Conservation (phyloP, 2,888 invertebrate genomes). For the Drosophila maculinotata region DNA sequence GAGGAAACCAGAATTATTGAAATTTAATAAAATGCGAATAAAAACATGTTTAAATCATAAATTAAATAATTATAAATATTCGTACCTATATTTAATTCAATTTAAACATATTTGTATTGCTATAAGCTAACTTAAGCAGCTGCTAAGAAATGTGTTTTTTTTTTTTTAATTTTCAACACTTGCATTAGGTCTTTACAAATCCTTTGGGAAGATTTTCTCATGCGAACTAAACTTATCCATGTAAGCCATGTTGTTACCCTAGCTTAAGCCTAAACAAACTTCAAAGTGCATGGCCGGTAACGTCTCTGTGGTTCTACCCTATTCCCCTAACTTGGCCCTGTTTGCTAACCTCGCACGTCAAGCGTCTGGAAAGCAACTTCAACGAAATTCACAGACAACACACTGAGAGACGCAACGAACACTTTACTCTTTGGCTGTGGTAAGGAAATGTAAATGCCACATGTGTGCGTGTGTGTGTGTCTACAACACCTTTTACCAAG, state of each 20-base stretch:
- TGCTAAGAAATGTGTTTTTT: too few species aligned
- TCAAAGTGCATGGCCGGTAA: constrained; percentile 50
- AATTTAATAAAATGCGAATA: too few species aligned
- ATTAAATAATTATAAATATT: too few species aligned
- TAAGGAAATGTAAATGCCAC: constrained; percentile 60
- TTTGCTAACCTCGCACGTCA: constrained; percentile 32
- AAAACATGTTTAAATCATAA: too few species aligned
- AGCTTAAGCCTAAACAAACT: constrained; percentile 44
- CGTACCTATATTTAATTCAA: too few species aligned
- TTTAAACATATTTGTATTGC: too few species aligned
- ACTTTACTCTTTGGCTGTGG: constrained; percentile 57
- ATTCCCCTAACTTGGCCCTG: constrained; percentile 19
- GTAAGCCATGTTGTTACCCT: constrained; percentile 39
- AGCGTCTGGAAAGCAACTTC: constrained; percentile 49
- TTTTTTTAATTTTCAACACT: neutral
- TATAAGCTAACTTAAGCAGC: too few species aligned
- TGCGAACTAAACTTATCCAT: constrained; percentile 21
- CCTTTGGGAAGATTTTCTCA: constrained; percentile 19
- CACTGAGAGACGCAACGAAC: constrained; percentile 38
- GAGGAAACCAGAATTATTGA: neutral
- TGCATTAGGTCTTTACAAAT: too few species aligned
- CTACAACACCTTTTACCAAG: constrained; percentile 78
- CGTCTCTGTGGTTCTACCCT: constrained; percentile 21
- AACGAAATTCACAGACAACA: constrained; percentile 59
- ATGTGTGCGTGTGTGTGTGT: constrained; percentile 42